Evolutionary conservation across 2,888 invertebrate species (phyloP).

Genomic region (Rhagonycha fulva): DNA sequence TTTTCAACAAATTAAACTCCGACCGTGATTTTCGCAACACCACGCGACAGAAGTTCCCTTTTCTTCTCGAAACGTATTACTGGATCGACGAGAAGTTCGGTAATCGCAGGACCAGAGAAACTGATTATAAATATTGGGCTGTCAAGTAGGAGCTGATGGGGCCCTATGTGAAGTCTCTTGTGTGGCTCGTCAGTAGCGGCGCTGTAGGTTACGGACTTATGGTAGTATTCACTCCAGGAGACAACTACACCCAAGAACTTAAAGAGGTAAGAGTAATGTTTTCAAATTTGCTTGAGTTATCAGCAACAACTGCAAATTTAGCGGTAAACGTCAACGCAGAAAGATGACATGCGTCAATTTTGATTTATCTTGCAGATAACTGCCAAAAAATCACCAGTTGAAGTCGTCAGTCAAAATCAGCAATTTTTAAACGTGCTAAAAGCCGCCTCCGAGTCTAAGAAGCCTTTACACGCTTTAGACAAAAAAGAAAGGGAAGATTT

Average conservation of each 20-base stretch:
- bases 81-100: conserved; percentile 67
- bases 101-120: conserved; percentile 56
- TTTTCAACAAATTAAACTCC: conserved; percentile 72
- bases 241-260: conserved; percentile 40
- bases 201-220: conserved; percentile 66
- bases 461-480: conserved; percentile 56
- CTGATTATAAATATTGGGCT: conserved; percentile 63
- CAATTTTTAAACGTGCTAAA: conserved; percentile 55
- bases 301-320: neutral
- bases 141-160: conserved; percentile 52
- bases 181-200: conserved; percentile 65
- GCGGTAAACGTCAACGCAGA: neutral
- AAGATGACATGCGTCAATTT: conserved; percentile 45
- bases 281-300: neutral
- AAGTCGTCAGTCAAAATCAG: conserved; percentile 44
- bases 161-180: conserved; percentile 53
- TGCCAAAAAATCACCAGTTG: conserved; percentile 38
- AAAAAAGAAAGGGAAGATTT: conserved; percentile 57
- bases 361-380: conserved; percentile 48
- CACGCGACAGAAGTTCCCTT: conserved; percentile 68
- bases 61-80: conserved; percentile 71
- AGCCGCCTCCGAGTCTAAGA: conserved; percentile 56
- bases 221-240: conserved; percentile 60
- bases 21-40: conserved; percentile 74
- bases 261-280: conserved; percentile 34